These are phyloP conservation scores for Polydrusus pterygomalis DNA, from an alignment of 2,888 invertebrate species.

Conservation along the genomic window DNA sequence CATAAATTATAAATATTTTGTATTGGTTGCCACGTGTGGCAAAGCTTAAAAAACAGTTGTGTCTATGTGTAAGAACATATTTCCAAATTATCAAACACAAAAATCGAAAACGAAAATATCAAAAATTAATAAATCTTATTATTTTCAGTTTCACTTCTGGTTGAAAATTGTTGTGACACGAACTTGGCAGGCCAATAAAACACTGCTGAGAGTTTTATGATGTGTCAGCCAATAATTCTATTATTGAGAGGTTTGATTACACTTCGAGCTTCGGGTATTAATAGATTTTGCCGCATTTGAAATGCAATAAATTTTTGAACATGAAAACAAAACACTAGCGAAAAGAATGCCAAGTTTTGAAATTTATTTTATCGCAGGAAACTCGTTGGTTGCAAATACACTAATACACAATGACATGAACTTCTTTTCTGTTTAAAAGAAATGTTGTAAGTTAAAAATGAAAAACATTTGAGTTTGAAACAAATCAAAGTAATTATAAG, in stretches of 20 bases:
- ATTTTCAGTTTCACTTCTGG: constrained; percentile 11
- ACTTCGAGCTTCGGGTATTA: constrained; percentile 24
- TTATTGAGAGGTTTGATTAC: constrained; percentile 49
- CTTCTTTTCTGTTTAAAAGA: neutral
- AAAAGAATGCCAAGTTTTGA: constrained; percentile 12
- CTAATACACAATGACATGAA: neutral
- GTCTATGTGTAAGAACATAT: neutral
- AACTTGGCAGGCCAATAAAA: constrained; percentile 43
- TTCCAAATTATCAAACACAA: neutral
- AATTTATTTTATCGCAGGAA: neutral
- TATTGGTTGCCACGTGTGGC: no score
- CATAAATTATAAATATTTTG: no score
- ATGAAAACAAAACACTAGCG: constrained; percentile 17
- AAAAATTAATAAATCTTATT: constrained; percentile 21
- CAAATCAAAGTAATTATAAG: no score
- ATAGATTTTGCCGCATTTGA: constrained; percentile 45
- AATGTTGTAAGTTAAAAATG: no score
- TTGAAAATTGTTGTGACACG: constrained; percentile 39
- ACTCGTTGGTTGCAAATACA: neutral
- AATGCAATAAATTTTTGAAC: constrained; percentile 33
- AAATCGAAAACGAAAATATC: constrained; percentile 9
- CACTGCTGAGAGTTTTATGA: constrained; percentile 38
- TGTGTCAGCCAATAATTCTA: constrained; percentile 46
- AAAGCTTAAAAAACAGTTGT: neutral
- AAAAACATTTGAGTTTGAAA: no score